Conservation (phyloP, 2,113 vertebrate species). For the Octodon degus region DNA sequence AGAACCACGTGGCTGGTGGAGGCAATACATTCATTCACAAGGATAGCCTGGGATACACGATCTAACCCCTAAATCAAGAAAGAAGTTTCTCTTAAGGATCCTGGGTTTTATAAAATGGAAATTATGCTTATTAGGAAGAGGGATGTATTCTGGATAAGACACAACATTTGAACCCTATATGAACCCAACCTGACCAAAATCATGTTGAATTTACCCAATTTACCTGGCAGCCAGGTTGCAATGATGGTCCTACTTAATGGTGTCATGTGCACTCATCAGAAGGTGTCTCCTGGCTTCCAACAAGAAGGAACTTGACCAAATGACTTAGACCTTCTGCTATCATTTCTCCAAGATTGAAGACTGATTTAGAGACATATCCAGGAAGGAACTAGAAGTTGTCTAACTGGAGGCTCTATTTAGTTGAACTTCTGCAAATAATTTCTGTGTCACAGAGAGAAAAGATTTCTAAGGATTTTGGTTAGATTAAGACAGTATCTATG, state of each 20-base stretch:
- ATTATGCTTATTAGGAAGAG: background rate
- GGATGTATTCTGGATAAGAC: background rate
- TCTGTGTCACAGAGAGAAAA: conserved; percentile 5
- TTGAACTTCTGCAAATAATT: background rate
- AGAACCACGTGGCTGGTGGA: background rate
- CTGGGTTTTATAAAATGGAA: background rate
- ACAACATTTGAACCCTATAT: background rate
- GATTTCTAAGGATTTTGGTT: background rate
- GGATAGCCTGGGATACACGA: background rate
- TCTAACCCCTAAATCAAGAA: background rate
- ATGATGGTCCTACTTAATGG: background rate
- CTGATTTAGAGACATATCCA: background rate
- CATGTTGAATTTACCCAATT: background rate
- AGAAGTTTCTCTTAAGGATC: background rate
- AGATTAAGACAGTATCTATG: background rate
- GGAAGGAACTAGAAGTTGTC: conserved; percentile 9
- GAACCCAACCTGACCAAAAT: background rate
- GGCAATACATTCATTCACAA: background rate
- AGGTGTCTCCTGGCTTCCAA: background rate
- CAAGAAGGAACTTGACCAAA: background rate
- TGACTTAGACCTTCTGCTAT: background rate
- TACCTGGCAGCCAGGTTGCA: background rate
- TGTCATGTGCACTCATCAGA: background rate
- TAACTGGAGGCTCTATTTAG: background rate
- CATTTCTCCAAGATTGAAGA: background rate